Evolutionary conservation across 2,113 vertebrate species (phyloP), one percentile per base, ranked within the genome.

Genomic region (Motacilla alba): DNA sequence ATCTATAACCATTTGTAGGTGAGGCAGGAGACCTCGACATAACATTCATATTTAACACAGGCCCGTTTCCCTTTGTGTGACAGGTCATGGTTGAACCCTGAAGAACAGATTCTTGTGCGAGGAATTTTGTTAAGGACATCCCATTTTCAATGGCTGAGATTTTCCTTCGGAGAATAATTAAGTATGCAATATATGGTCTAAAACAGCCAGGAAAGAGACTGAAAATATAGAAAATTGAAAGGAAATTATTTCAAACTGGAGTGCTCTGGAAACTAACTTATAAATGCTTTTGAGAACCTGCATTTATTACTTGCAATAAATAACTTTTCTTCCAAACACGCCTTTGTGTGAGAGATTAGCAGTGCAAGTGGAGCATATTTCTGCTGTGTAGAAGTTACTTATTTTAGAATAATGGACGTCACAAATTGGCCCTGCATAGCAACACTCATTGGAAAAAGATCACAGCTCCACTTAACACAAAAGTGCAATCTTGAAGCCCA

Each of bases 351-450:
- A 91, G 88, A 96, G 94, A 96, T 95, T 95, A 96, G 93, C 95
- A 95, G 96, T 93, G 91, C 95, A 96, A 95, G 95, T 96, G 92
- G 91, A 97, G 90, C 94, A 95, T 82, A 96, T 96, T 96, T 97
- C 89, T 96, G 90, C 95, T 95, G 92, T 94, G 88, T 89, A 93
- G 93, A 96, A 96, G 96, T 96, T 95, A 90, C 93, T 96, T 96
- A 95, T 95, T 96, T 96, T 97, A 97, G 95, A 95, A 95, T 95
- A 97, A 96, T 87, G 88, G 95, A 95, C 95, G 96, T 96, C 96
- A 95, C 94, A 96, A 94, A 93, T 95, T 95, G 83, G 88, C 90
- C 95, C 86, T 86, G 90, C 93, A 94, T 96, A 96, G 90, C 95
- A 96, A 96, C 94, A 96, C 94, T 97, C 95, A 92, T 86, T 94